phyloP scores from a whole-genome alignment of 2,113 vertebrate species.

The Nothoprocta pentlandii region DNA sequence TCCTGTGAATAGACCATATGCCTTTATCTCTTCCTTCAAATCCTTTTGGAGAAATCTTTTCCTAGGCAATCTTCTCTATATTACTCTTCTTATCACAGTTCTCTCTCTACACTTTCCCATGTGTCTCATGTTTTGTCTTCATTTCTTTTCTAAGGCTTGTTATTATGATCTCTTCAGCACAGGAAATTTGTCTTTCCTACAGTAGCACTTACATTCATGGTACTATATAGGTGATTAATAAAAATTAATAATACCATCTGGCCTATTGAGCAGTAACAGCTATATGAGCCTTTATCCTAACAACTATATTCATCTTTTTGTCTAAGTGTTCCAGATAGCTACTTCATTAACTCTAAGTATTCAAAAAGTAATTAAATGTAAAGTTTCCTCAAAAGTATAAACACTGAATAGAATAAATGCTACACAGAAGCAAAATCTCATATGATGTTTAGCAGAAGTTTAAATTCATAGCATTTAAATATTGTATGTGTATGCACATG shows the following conservation, averaged over 20 bases:
- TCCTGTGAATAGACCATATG: conserved; percentile 14
- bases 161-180: not conserved
- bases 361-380: not conserved
- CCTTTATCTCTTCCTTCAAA: conserved; percentile 47
- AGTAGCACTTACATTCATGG: not conserved
- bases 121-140: not conserved
- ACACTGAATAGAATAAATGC: not conserved
- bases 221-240: conserved; percentile 1
- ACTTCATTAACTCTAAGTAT: not conserved
- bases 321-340: not conserved
- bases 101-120: not conserved
- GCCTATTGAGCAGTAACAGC: not conserved
- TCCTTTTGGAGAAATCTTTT: not conserved
- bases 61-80: not conserved
- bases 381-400: not conserved
- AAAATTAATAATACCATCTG: conserved; percentile 44
- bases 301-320: not conserved
- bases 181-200: not conserved
- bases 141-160: not conserved
- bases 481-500: not conserved
- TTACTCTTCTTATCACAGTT: not conserved
- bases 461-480: not conserved
- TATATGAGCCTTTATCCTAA: not conserved
- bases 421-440: not conserved
- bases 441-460: not conserved